phyloP scores from a whole-genome alignment of 1,140 invertebrate species.

The Parapsyche elsis region DNA sequence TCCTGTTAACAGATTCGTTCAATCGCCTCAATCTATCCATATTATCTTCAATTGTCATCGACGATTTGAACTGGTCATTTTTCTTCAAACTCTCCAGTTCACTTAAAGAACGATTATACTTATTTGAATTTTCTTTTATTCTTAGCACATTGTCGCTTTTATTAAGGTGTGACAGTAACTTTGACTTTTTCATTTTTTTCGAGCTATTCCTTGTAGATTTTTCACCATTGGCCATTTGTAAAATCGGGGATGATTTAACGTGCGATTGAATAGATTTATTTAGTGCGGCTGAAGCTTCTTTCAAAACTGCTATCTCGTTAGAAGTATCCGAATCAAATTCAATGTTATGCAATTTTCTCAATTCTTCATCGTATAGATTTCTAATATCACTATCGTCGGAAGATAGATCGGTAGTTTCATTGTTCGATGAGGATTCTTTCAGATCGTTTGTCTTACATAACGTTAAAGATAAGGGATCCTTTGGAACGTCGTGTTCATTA shows the following conservation, averaged over 20 bases:
- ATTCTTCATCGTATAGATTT: slow-evolving; percentile 25
- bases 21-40: slow-evolving; percentile 12
- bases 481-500: neutral
- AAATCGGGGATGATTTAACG: neutral
- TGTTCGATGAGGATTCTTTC: neutral
- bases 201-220: neutral
- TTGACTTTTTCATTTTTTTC: neutral
- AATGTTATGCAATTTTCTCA: slow-evolving; percentile 25
- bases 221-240: neutral
- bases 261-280: neutral
- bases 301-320: neutral
- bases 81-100: neutral
- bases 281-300: neutral
- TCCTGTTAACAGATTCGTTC: slow-evolving; percentile 4
- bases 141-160: neutral
- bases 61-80: neutral
- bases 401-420: neutral
- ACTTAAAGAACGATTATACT: slow-evolving; percentile 6
- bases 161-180: neutral
- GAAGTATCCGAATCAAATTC: slow-evolving; percentile 5
- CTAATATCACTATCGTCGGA: slow-evolving; percentile 1
- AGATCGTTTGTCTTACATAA: neutral
- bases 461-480: slow-evolving; percentile 20
- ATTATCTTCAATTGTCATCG: neutral
- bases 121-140: neutral